These are phyloP conservation scores for Mythimna impura DNA, from an alignment of 2,888 invertebrate species.

Conservation along the genomic window DNA sequence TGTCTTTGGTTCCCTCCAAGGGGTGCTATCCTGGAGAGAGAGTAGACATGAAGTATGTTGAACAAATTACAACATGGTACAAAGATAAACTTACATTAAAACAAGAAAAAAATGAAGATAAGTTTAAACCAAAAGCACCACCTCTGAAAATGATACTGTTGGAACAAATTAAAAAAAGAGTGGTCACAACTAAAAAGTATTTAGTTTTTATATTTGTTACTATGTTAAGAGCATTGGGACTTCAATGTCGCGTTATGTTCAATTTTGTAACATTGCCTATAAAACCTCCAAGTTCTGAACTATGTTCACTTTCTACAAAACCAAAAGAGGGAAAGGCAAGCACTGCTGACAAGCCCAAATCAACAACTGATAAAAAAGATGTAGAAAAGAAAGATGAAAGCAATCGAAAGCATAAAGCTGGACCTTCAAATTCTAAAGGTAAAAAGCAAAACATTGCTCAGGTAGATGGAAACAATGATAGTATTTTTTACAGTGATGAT, in stretches of 20 bases:
- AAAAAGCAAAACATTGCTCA: constrained; percentile 84
- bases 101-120: constrained; percentile 89
- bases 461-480: constrained; percentile 87
- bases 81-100: constrained; percentile 91
- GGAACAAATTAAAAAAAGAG: constrained; percentile 91
- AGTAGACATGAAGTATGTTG: constrained; percentile 93
- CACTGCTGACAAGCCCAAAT: constrained; percentile 53
- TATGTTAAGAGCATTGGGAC: constrained; percentile 94
- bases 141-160: constrained; percentile 87
- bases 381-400: constrained; percentile 48
- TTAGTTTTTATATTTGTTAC: constrained; percentile 94
- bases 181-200: constrained; percentile 92
- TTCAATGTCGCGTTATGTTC: constrained; percentile 95
- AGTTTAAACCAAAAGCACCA: constrained; percentile 85
- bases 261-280: constrained; percentile 95
- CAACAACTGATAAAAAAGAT: constrained; percentile 41
- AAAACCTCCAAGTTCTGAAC: constrained; percentile 91
- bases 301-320: constrained; percentile 91
- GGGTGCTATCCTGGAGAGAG: constrained; percentile 94
- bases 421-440: constrained; percentile 59
- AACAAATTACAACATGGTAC: constrained; percentile 95
- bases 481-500: constrained; percentile 61
- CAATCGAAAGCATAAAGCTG: constrained; percentile 54
- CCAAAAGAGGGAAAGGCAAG: constrained; percentile 69
- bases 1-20: constrained; percentile 94